Conservation (phyloP, 2,888 invertebrate genomes). For the Eilema caniola region DNA sequence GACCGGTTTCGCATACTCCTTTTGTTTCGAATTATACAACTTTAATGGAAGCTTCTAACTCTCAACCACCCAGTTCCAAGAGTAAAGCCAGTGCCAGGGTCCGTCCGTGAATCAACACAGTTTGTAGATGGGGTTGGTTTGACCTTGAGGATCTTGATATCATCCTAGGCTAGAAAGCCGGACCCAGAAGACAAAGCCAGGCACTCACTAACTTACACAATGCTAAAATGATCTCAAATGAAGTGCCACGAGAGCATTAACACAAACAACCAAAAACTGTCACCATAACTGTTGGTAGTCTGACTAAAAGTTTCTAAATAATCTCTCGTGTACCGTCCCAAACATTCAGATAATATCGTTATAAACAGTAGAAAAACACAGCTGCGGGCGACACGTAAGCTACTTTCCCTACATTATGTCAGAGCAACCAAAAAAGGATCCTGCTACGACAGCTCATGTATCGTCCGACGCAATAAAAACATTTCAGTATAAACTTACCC, state of each 20-base stretch:
- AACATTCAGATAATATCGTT: constrained; percentile 25
- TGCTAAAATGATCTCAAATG: neutral
- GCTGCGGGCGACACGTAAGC: constrained; percentile 38
- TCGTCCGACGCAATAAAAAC: constrained; percentile 57
- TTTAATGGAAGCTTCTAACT: too few relatives aligned
- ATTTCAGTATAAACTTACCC: constrained; percentile 53
- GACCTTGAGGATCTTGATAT: neutral
- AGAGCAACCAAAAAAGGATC: constrained; percentile 43
- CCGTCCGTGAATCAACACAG: too few relatives aligned
- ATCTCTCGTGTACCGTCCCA: neutral
- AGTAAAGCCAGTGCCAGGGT: too few relatives aligned
- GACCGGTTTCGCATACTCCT: too few relatives aligned
- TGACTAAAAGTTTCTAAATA: neutral
- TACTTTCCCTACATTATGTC: constrained; percentile 42
- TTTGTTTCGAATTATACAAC: too few relatives aligned
- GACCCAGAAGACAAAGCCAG: neutral
- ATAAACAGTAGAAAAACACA: constrained; percentile 20
- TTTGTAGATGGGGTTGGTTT: too few relatives aligned
- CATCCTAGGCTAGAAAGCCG: neutral
- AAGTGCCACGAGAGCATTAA: neutral
- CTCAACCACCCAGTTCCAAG: too few relatives aligned
- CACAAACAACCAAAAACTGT: neutral
- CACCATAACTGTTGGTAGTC: neutral
- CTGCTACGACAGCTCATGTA: constrained; percentile 49
- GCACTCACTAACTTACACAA: neutral